Evolutionary conservation across 1,140 invertebrate species (phyloP).

Genomic region (Drosophila erecta): DNA sequence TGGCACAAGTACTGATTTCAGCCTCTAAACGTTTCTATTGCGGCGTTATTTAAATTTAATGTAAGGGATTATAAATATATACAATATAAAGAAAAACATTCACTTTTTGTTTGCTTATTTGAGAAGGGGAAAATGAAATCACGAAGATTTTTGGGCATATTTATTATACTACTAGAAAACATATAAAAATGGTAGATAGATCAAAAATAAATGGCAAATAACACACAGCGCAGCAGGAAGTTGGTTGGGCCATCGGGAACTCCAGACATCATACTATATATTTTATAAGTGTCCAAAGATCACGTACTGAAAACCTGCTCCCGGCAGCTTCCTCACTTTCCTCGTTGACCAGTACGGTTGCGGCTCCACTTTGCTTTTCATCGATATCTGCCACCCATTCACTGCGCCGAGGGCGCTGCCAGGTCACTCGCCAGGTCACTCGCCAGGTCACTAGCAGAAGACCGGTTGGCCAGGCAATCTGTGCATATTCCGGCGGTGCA

Average conservation of each 20-base stretch:
- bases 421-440: no score
- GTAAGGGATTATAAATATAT: no score
- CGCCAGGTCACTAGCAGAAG: slow-evolving; percentile 6
- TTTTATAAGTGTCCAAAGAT: background rate
- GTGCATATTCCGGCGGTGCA: slow-evolving; percentile 83
- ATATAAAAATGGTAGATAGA: slow-evolving; percentile 47
- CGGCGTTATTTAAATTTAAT: no score
- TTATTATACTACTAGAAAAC: slow-evolving; percentile 53
- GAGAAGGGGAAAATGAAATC: no score
- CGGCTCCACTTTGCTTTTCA: background rate
- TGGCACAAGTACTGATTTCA: no score
- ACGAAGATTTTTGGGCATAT: slow-evolving; percentile 17
- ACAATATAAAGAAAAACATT: no score
- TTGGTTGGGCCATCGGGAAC: background rate
- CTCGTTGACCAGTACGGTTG: background rate
- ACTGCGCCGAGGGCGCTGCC: no score
- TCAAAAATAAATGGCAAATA: slow-evolving; percentile 72
- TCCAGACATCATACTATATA: background rate
- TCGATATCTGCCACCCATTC: no score
- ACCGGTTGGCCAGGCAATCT: background rate
- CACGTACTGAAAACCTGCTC: no score
- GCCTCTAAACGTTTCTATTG: no score
- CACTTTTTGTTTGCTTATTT: no score
- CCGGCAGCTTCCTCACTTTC: background rate
- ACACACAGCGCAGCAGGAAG: slow-evolving; percentile 46